Conservation (phyloP, 2,113 vertebrate genomes). For the Ardeotis arabs region DNA sequence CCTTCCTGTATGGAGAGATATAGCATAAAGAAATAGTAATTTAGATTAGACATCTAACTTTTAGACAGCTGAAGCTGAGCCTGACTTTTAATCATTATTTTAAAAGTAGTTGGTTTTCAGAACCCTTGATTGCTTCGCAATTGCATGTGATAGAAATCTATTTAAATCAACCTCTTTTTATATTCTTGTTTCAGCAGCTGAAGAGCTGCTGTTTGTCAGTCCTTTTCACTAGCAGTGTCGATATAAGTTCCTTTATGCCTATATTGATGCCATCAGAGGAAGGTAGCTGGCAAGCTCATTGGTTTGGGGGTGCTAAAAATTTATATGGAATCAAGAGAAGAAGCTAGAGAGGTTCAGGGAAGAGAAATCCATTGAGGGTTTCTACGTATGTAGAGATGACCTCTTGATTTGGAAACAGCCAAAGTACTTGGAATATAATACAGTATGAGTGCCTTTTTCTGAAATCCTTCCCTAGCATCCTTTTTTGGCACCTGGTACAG, state of each 20-base stretch:
- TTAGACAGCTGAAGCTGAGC: background rate
- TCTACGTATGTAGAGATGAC: background rate
- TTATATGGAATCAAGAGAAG: background rate
- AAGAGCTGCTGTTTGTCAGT: constrained; percentile 44
- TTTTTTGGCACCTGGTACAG: background rate
- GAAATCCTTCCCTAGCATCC: background rate
- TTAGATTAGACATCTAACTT: background rate
- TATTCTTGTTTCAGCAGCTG: background rate
- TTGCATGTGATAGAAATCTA: background rate
- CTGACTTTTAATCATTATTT: constrained; percentile 24
- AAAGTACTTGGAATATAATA: background rate
- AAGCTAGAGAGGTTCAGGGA: background rate
- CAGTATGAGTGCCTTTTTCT: background rate
- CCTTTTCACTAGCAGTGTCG: background rate
- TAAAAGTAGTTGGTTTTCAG: background rate
- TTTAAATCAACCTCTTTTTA: constrained; percentile 43
- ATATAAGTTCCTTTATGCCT: background rate
- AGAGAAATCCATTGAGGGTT: background rate
- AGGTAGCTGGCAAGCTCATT: background rate
- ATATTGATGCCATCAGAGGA: background rate
- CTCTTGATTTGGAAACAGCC: background rate
- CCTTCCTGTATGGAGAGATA: background rate
- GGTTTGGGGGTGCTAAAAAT: background rate
- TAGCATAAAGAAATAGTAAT: background rate
- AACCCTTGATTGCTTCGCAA: background rate